Percentiles rank a stretch among this genome's conserved stretches.
phyloP scores from a whole-genome alignment of 2,888 invertebrate species.

The Scaeva pyrastri region DNA sequence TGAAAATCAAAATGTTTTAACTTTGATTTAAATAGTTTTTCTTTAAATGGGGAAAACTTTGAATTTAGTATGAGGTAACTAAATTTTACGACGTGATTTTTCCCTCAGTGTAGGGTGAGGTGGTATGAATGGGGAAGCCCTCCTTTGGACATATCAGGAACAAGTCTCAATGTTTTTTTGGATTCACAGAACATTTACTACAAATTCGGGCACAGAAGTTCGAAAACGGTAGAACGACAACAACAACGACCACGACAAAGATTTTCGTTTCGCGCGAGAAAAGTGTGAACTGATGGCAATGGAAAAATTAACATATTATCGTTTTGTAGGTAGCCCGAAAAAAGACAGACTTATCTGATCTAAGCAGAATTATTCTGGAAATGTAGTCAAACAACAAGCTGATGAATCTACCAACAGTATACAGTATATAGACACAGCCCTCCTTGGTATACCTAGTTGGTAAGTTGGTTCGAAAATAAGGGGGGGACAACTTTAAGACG shows the following conservation, averaged over 20 bases:
- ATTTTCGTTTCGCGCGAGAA: neutral
- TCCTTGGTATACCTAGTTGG: too few species aligned
- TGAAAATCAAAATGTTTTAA: too few species aligned
- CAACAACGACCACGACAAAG: neutral
- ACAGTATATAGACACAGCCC: neutral
- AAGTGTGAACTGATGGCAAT: slow-evolving; percentile 42
- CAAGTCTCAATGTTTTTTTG: slow-evolving; percentile 5
- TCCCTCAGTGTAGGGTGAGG: too few species aligned
- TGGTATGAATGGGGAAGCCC: too few species aligned
- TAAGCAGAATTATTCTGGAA: neutral
- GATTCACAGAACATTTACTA: slow-evolving; percentile 54
- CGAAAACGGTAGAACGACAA: neutral
- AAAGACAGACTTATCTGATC: neutral
- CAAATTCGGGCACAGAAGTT: slow-evolving; percentile 32
- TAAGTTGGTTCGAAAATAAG: too few species aligned
- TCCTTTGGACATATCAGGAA: neutral
- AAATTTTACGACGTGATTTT: too few species aligned
- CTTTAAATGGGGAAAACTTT: too few species aligned
- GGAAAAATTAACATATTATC: slow-evolving; percentile 63
- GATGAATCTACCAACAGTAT: slow-evolving; percentile 23
- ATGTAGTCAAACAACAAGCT: slow-evolving; percentile 21
- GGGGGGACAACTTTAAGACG: too few species aligned
- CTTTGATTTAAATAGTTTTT: too few species aligned
- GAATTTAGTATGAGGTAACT: too few species aligned
- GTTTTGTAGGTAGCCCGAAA: slow-evolving; percentile 44